These are phyloP conservation scores for Montipora foliosa DNA, from an alignment of 64 coral and sea anemone genomes.

Conservation along the genomic window DNA sequence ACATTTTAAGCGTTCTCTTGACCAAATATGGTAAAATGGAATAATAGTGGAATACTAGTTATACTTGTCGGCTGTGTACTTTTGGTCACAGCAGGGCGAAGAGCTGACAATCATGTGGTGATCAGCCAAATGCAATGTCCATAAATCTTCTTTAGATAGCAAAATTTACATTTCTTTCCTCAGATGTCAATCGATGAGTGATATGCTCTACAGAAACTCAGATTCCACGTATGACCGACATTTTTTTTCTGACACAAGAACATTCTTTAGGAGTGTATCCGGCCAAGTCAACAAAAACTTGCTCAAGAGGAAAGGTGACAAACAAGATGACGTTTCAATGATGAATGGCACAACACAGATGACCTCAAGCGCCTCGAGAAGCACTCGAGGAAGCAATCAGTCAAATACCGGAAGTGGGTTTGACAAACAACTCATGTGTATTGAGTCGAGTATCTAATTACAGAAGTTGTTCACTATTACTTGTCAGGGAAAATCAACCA, in stretches of 20 bases:
- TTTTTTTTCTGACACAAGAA: conserved; percentile 22
- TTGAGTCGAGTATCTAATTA: neutral
- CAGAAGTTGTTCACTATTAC: neutral
- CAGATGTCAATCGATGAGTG: conserved; percentile 1
- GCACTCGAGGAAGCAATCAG: neutral
- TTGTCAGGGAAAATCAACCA: neutral
- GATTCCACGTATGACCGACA: neutral
- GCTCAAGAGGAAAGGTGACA: neutral
- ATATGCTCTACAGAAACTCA: neutral
- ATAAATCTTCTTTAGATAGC: neutral
- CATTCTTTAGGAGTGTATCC: conserved; percentile 2
- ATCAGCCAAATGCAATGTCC: too few relatives aligned
- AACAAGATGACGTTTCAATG: neutral
- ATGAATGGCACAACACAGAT: neutral
- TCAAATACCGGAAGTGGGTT: neutral
- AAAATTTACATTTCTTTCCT: neutral
- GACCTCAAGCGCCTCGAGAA: neutral
- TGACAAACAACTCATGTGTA: neutral
- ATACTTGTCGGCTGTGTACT: too few relatives aligned
- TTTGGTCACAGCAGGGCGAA: too few relatives aligned
- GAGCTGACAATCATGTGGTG: too few relatives aligned
- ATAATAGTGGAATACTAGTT: too few relatives aligned
- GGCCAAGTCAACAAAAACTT: neutral
- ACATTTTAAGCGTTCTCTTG: too few relatives aligned
- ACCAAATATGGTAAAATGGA: too few relatives aligned